Evolutionary conservation across 2,888 invertebrate genomes (phyloP).

Genomic region (Sericinus montela): DNA sequence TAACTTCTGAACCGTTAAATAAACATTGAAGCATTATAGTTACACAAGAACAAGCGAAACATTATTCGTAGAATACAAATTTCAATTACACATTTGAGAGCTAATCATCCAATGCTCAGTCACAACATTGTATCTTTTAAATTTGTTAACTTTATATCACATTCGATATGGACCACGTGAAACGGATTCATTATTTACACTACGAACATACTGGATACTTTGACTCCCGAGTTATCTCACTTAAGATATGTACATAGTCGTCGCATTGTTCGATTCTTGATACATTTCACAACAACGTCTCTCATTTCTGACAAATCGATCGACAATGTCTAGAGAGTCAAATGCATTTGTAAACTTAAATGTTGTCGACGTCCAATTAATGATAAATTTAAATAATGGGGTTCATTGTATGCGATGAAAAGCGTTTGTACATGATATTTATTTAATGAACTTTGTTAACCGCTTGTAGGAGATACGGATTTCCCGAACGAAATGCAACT

Average conservation of each 20-base stretch:
- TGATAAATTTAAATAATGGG: too few relatives aligned
- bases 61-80: neutral
- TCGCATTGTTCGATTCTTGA: constrained; percentile 18
- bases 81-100: neutral
- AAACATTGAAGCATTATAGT: too few relatives aligned
- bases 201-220: constrained; percentile 4
- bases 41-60: neutral
- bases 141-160: constrained; percentile 12
- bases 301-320: neutral
- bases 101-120: neutral
- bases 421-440: too few relatives aligned
- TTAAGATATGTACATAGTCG: constrained; percentile 18
- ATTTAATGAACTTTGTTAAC: too few relatives aligned
- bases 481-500: too few relatives aligned
- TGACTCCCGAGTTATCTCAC: constrained; percentile 7
- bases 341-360: too few relatives aligned
- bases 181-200: constrained; percentile 5
- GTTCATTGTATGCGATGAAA: too few relatives aligned
- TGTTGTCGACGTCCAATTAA: too few relatives aligned
- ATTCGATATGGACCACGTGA: neutral
- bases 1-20: too few relatives aligned
- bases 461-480: too few relatives aligned
- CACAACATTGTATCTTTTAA: constrained; percentile 10
- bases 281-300: constrained; percentile 24
- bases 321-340: too few relatives aligned